Conservation (phyloP, 2,797 vertebrate species). For the Hoplostethus mediterraneus region DNA sequence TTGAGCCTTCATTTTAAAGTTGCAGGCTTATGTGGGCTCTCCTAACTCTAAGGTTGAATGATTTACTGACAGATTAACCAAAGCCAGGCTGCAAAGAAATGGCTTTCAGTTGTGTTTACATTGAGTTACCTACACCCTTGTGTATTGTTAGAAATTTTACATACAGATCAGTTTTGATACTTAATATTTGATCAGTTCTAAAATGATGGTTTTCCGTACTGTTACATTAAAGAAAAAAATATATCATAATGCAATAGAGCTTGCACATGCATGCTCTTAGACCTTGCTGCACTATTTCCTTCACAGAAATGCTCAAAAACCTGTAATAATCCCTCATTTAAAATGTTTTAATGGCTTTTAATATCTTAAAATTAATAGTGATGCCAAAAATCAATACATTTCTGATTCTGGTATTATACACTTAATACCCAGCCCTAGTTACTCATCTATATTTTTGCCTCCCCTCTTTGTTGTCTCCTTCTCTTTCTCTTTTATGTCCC, state of each 20-base stretch:
- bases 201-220: not conserved
- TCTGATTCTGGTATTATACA: not conserved
- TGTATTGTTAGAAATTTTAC: not conserved
- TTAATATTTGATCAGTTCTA: not conserved
- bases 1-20: conserved; percentile 64
- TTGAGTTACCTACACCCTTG: not conserved
- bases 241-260: too few species aligned
- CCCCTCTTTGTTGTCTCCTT: conserved; percentile 24
- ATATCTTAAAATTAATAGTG: not conserved
- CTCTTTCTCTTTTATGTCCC: conserved; percentile 33
- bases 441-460: conserved; percentile 9
- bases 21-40: conserved; percentile 61
- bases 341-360: not conserved
- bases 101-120: not conserved
- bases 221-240: too few species aligned
- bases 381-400: not conserved
- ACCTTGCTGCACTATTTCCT: too few species aligned
- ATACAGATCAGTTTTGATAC: not conserved
- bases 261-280: too few species aligned
- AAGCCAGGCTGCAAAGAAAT: conserved; percentile 31
- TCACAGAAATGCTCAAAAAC: too few species aligned
- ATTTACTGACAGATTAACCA: conserved; percentile 45
- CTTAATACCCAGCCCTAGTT: not conserved
- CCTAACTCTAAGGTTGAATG: conserved; percentile 39
- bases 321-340: too few species aligned